Base-by-base conservation (phyloP, 2,888 invertebrate genomes). In the Carpatolechia fugitivella region DNA sequence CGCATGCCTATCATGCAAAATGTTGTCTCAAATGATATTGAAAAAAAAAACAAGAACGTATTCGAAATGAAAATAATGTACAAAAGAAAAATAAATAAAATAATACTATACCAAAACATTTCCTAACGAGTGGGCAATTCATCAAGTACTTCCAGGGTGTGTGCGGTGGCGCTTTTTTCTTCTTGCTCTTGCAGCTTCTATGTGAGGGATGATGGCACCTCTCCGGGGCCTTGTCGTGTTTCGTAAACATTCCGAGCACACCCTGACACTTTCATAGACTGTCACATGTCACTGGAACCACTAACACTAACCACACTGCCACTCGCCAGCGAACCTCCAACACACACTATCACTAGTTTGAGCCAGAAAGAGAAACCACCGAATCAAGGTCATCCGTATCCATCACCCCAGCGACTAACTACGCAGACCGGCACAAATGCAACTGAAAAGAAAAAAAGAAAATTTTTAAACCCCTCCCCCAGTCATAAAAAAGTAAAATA, bases 41-140 rank as follows among this genome's bases (percentile, higher is more conserved):
- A 3, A 41, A 8, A 18, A 10, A 20, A 41, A 41, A 4, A n/a
- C 35, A 35, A 35, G 13, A 18, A 14, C n/a, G 40, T 18, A 11
- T 14, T 40, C 40, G 13, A 38, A 38, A 13, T 10, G 1, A 18
- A 52, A 40, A 41, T 11, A 38, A 8, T 62, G 64, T 66, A 64
- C 55, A 54, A 64, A 70, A 64, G 59, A 64, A 69, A 64, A 64
- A 64, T 68, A 72, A 74, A 68, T 72, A 66, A 66, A 73, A 73
- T 72, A 82, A 85, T 88, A 90, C 84, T 78, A 70, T 91, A 91
- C 91, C 91, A 81, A 91, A 91, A 82, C 91, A 91, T 91, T 91
- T 91, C 73, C 90, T 91, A 90, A 91, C 89, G 80, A 91, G 90
- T 88, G 90, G 90, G 87, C 91, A 91, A 91, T 89, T 90, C 90